These are phyloP conservation scores for Petrolisthes cinctipes DNA, from an alignment of 2,888 invertebrate genomes.

Conservation along the genomic window DNA sequence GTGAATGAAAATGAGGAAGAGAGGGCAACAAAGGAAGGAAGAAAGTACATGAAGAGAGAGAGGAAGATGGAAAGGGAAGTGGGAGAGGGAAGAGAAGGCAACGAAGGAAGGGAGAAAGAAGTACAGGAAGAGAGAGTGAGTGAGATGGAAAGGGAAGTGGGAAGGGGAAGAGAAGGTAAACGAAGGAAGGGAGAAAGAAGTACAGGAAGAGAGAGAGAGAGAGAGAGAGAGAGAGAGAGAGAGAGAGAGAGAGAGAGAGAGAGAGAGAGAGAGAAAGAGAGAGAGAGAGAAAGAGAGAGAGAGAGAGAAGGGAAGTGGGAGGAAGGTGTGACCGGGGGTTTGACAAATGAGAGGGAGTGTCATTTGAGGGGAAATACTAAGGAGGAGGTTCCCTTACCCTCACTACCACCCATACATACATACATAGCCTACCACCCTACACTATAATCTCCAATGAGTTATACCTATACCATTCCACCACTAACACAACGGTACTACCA, in stretches of 20 bases:
- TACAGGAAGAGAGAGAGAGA: not conserved
- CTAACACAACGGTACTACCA: too few relatives aligned
- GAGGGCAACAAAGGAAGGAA: not conserved
- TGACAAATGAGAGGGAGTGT: conserved; percentile 11
- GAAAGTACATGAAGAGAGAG: not conserved
- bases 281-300: not conserved
- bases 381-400: not conserved
- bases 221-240: not conserved
- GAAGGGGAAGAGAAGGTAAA: not conserved
- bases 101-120: not conserved
- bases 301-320: not conserved
- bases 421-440: not conserved
- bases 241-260: conserved; percentile 4
- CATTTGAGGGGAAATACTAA: not conserved
- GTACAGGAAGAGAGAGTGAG: not conserved
- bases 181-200: not conserved
- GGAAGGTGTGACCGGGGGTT: not conserved
- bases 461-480: too few relatives aligned
- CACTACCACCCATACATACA: not conserved
- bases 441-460: not conserved
- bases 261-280: not conserved
- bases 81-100: not conserved
- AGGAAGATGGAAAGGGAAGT: not conserved
- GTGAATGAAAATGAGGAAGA: not conserved
- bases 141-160: not conserved